Evolutionary conservation across 2,888 invertebrate genomes (phyloP), one percentile per base, ranked within the genome.

Genomic region (Tanaodytes sp.): DNA sequence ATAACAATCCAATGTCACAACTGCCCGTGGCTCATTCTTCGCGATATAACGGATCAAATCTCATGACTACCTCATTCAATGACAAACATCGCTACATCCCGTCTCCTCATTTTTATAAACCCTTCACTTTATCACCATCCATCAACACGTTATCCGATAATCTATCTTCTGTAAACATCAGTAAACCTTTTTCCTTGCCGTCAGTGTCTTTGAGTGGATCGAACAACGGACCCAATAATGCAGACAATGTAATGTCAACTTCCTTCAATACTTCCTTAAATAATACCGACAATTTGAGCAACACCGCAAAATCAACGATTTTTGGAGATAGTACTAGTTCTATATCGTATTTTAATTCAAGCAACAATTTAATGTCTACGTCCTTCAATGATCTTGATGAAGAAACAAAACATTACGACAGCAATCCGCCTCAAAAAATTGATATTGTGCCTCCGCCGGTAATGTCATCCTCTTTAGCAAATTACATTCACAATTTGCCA

Each of bases 1-100:
- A 80, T 42, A 84, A 82, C 23, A 85, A 81, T 16, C 86, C 86
- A 76, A 82, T 84, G 51, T 81, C 84, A 36, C 79, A 83, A 2
- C 72, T 82, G 52, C 80, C 83, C 8, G 54, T 80, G 31, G 64
- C 79, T 12, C 76, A 78, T 72, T 48, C 75, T 9, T 69, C 74
- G 4, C 64, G 74, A 30, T 76, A 71, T 31, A 77, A 74, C 48
- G 76, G 67, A 15, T 75, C 75, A 16, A 80, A 75, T 43, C 70
- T 81, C 16, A 78, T 81, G 73, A 77, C 81, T 19, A 80, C 81
- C 20, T 75, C 82, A 8, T 83, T 82, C 27, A 81, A 76, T 49
- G 74, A 77, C 27, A 63, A 49, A 31, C 45, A 51, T 2, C 54
- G 66, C 12, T 67, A 67, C 12, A 5, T 43, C 27, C 27, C 61